Conservation (phyloP, 2,797 vertebrate species). For the Thamnophis elegans region DNA sequence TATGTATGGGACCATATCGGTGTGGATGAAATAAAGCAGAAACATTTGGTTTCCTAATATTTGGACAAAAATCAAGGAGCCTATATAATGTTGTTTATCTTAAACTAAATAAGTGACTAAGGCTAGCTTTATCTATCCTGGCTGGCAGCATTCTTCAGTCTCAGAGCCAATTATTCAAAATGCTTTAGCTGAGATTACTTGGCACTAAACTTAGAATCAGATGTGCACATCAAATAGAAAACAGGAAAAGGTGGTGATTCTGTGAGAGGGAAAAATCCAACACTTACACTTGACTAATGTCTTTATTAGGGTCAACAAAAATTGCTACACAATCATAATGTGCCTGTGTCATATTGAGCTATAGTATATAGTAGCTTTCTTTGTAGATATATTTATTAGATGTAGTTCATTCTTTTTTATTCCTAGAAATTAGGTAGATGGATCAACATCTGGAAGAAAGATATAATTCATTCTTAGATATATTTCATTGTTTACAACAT, state of each 20-base stretch:
- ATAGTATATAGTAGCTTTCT: background rate
- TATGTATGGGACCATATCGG: background rate
- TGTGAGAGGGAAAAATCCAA: background rate
- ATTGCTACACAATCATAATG: background rate
- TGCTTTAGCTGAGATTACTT: background rate
- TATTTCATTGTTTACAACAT: background rate
- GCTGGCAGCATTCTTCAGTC: background rate
- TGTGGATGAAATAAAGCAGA: background rate
- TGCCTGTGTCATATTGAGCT: background rate
- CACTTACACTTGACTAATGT: background rate
- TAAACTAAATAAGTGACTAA: background rate
- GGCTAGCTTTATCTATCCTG: background rate
- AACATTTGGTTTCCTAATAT: background rate
- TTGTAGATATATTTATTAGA: background rate
- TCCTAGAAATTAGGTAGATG: background rate
- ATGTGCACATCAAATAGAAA: background rate
- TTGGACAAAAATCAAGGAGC: background rate
- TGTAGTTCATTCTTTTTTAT: background rate
- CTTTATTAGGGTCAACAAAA: background rate
- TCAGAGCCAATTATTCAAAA: background rate
- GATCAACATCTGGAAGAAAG: background rate
- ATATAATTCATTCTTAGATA: background rate
- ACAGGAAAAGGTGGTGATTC: background rate
- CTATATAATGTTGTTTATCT: background rate
- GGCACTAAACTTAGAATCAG: background rate